Conservation (phyloP, 2,113 vertebrate species). For the Otis tarda region DNA sequence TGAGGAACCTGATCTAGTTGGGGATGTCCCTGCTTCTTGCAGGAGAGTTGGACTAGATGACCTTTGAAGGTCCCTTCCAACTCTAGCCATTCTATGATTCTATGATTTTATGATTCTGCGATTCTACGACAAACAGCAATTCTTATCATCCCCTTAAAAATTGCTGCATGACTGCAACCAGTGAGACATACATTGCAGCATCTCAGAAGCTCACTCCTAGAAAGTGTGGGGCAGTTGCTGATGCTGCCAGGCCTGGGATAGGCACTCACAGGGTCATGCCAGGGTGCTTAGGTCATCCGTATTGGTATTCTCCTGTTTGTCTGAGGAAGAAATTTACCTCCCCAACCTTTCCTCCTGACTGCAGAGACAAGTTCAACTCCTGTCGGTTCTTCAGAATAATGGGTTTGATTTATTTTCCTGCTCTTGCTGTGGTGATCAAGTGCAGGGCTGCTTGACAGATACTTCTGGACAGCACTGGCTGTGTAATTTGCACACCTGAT, state of each 20-base stretch:
- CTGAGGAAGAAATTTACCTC: not conserved
- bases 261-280: not conserved
- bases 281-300: no score
- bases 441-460: not conserved
- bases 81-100: no score
- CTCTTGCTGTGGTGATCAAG: not conserved
- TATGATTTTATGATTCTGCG: no score
- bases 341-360: not conserved
- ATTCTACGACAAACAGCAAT: no score
- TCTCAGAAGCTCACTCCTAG: not conserved
- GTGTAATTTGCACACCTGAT: not conserved
- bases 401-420: not conserved
- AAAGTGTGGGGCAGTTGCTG: not conserved
- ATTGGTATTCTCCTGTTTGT: not conserved
- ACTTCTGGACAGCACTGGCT: not conserved
- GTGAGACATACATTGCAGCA: not conserved
- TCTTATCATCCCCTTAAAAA: no score
- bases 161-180: no score
- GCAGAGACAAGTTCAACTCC: not conserved
- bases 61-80: no score
- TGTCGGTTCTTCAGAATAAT: not conserved
- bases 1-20: no score
- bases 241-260: not conserved
- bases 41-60: no score
- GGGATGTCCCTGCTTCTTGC: no score